Conservation (phyloP, 2,797 vertebrate genomes). For the Neostethus bicornis region DNA sequence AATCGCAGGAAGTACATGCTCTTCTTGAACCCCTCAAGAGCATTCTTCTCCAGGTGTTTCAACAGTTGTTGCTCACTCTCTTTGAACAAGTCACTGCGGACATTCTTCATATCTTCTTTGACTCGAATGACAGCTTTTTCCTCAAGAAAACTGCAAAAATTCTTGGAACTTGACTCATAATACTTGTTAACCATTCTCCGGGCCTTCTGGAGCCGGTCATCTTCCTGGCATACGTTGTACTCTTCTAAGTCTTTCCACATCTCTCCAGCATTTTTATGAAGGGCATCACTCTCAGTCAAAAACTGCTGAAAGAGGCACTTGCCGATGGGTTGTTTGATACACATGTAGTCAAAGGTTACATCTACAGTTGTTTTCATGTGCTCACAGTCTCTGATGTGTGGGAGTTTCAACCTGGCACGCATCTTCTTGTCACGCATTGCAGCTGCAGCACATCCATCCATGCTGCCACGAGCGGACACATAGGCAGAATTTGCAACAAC, state of each 20-base stretch:
- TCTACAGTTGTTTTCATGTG: conserved; percentile 73
- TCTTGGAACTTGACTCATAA: conserved; percentile 75
- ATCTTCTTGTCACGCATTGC: conserved; percentile 81
- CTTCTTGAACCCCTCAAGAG: conserved; percentile 64
- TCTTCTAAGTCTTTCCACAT: conserved; percentile 82
- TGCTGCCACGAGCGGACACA: conserved; percentile 76
- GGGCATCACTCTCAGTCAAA: conserved; percentile 58
- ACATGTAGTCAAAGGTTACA: conserved; percentile 73
- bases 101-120: conserved; percentile 78
- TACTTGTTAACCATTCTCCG: conserved; percentile 78
- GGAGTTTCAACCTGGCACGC: conserved; percentile 75
- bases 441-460: conserved; percentile 64
- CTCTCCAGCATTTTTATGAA: conserved; percentile 61
- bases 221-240: conserved; percentile 69
- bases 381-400: conserved; percentile 79
- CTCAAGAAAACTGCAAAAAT: conserved; percentile 77
- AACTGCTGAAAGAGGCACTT: conserved; percentile 79
- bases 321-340: conserved; percentile 77
- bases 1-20: conserved; percentile 81
- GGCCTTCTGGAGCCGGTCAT: conserved; percentile 74
- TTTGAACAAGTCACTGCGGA: conserved; percentile 74
- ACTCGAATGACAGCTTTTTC: conserved; percentile 78
- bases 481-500: conserved; percentile 85
- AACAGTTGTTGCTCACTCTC: conserved; percentile 78
- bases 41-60: conserved; percentile 71